Percentiles rank a stretch among this genome's conserved stretches.
These are phyloP conservation scores for Sisor rabdophorus DNA, from an alignment of 2,113 vertebrate species.

Conservation along the genomic window DNA sequence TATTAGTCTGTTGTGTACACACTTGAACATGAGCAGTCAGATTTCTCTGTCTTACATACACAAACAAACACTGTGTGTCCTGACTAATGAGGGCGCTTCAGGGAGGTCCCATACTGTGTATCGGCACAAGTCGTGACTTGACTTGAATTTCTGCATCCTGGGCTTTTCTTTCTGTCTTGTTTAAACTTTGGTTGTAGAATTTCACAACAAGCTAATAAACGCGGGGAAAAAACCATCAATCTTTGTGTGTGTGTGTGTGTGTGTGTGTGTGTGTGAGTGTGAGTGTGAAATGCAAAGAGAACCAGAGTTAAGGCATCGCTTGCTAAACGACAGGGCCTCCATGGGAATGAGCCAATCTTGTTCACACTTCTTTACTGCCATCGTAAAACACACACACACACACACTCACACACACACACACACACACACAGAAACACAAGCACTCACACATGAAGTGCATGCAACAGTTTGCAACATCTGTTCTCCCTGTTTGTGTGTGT, in stretches of 20 bases:
- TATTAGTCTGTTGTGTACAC: neutral
- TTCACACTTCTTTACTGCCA: constrained; percentile 64
- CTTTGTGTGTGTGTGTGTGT: constrained; percentile 17
- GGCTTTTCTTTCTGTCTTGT: constrained; percentile 55
- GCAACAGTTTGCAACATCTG: constrained; percentile 85
- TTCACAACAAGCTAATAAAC: constrained; percentile 71
- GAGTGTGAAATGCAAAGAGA: constrained; percentile 64
- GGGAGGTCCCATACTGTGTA: constrained; percentile 44
- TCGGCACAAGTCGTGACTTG: constrained; percentile 57
- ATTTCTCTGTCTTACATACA: neutral
- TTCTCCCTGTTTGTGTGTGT: constrained; percentile 61
- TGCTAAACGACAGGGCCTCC: constrained; percentile 59
- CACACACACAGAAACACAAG: constrained; percentile 25
- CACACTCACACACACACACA: neutral
- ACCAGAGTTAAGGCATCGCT: constrained; percentile 66
- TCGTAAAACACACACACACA: constrained; percentile 60
- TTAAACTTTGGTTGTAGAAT: constrained; percentile 70
- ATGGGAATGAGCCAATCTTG: constrained; percentile 66
- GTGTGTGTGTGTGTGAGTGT: constrained; percentile 51
- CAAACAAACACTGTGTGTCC: neutral
- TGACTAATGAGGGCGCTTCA: constrained; percentile 29
- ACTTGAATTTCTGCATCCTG: constrained; percentile 45
- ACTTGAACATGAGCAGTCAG: neutral
- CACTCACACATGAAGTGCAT: constrained; percentile 67
- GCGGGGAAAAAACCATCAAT: constrained; percentile 57